Base-by-base conservation (phyloP, 1,140 invertebrate species). In the Drosophila mayri region DNA sequence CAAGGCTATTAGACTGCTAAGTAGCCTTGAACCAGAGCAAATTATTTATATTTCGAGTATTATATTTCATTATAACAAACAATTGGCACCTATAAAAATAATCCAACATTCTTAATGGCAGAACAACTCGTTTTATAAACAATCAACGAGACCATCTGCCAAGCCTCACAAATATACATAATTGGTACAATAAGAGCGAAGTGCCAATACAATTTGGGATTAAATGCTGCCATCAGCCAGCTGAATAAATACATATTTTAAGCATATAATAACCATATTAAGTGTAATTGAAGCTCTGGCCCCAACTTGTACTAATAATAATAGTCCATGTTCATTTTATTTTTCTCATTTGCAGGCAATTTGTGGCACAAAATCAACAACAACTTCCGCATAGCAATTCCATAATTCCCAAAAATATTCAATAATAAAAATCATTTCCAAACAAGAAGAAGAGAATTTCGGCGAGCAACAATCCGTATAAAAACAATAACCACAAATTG, bases 401-500 rank as follows among this genome's bases (percentile, higher is more conserved):
- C 71, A 78, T 55, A 63, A 57, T 46, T 40, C 30, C 75, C 25
- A 78, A 82, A 50, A 82, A 55, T 38, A 54, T 62, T 81, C 38
- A 64, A 73, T 61, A 71, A 66, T 25, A 76, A 52, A 61, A 79
- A 70, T 46, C 32, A 43, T 41, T 44, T 16, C 46, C 59, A 25
- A 62, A 40, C 37, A 25, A 55, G 12, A 50, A 11, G 32, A 14
- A 11, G 5, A n/a, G 52, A n/a, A 38, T 37, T 54, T 18, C 22
- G 46, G 16, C 30, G 30, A 61, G 54, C 55, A 84, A 62, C 50
- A 85, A 65, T 60, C 50, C 35, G 25, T 30, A 43, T 25, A 70
- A 62, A 67, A 77, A 77, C 52, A 83, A 70, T 60, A 87, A 72
- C 76, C 83, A 41, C 67, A 77, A 84, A 83, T 73, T 65, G 65